Conservation (phyloP, 2,888 invertebrate genomes). For the Halictus quadricinctus region DNA sequence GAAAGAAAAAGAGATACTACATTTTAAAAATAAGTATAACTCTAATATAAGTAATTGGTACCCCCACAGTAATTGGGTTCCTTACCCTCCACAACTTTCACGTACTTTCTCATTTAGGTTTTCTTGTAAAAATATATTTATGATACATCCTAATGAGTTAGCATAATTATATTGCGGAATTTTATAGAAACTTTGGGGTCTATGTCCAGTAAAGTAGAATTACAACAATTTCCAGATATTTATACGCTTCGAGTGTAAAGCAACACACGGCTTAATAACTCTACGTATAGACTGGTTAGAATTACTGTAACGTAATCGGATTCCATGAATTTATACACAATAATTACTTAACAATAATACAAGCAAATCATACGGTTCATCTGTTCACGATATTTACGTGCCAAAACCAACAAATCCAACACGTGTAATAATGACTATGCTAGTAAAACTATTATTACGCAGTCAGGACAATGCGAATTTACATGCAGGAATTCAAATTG, state of each 20-base stretch:
- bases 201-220: no score
- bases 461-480: not conserved
- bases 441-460: not conserved
- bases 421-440: not conserved
- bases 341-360: not conserved
- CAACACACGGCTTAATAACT: not conserved
- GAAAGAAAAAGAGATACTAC: no score
- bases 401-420: not conserved
- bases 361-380: not conserved
- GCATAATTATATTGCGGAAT: no score
- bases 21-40: no score
- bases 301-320: not conserved
- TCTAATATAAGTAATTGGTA: no score
- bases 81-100: no score
- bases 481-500: not conserved
- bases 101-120: no score
- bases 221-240: not conserved
- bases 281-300: not conserved
- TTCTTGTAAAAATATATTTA: no score
- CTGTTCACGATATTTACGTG: not conserved
- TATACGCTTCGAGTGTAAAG: not conserved
- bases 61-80: no score
- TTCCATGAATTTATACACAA: not conserved
- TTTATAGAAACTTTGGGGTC: no score
- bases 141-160: no score